Conservation (phyloP, 2,888 invertebrate species). For the Labia minor region DNA sequence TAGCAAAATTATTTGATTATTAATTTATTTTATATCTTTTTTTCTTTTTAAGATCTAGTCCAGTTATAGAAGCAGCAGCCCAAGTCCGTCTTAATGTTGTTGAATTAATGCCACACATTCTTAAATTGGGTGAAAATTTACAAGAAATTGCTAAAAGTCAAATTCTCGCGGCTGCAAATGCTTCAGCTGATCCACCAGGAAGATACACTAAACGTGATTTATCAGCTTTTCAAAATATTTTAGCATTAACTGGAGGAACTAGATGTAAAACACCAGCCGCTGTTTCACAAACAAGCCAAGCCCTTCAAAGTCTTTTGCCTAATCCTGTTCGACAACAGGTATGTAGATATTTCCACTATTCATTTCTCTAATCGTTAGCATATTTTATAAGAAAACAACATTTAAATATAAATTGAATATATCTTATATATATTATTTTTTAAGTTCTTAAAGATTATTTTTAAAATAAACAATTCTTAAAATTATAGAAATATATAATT, state of each 20-base stretch:
- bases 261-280: neutral
- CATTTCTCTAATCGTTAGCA: too few species aligned
- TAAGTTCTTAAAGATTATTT: too few species aligned
- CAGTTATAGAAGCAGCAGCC: conserved; percentile 27
- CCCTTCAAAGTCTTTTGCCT: neutral
- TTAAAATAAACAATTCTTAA: too few species aligned
- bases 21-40: conserved; percentile 14
- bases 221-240: neutral
- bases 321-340: neutral
- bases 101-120: conserved; percentile 54
- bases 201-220: neutral
- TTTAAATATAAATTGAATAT: too few species aligned
- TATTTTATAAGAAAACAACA: too few species aligned
- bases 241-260: neutral
- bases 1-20: conserved; percentile 33
- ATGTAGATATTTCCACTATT: too few species aligned
- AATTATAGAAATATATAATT: too few species aligned
- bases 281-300: neutral
- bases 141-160: neutral
- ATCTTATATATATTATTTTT: too few species aligned
- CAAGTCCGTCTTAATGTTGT: conserved; percentile 40
- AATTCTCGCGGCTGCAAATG: neutral
- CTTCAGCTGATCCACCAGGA: neutral
- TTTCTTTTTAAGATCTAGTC: conserved; percentile 26
- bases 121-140: conserved; percentile 49